These are phyloP conservation scores for Condylura cristata DNA, from an alignment of 2,113 vertebrate genomes.

Conservation along the genomic window DNA sequence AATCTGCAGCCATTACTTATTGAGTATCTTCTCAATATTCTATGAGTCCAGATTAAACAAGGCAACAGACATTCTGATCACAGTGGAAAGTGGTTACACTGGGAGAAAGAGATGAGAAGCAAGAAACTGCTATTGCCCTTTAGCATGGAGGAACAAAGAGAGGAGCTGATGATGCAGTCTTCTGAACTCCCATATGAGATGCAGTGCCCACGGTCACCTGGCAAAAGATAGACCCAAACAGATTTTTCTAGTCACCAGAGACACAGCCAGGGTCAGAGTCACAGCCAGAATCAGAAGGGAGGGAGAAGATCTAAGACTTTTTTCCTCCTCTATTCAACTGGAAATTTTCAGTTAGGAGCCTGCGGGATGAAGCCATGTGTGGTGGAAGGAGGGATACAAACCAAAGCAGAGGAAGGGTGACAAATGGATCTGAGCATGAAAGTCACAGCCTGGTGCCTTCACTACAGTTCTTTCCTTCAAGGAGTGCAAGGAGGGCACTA, in stretches of 20 bases:
- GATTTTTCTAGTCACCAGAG: background rate
- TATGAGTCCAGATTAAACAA: background rate
- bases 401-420: background rate
- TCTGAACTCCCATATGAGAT: too few species aligned
- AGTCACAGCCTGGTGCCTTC: background rate
- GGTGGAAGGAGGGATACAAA: background rate
- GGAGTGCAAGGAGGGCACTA: background rate
- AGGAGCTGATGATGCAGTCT: background rate
- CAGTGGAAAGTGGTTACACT: background rate
- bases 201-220: background rate
- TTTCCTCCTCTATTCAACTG: background rate
- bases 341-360: background rate
- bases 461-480: background rate
- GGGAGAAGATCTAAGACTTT: background rate
- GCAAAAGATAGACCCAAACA: background rate
- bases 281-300: background rate
- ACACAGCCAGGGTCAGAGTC: background rate
- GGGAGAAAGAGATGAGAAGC: background rate
- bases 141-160: background rate
- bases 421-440: background rate
- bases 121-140: background rate
- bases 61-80: background rate
- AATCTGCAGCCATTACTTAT: background rate
- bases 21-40: background rate
- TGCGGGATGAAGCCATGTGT: background rate